A percentile compares a stretch with the other conserved stretches of the same genome.
phyloP scores from a whole-genome alignment of 92 coral and sea anemone species.

The Epizoanthus stellaris region DNA sequence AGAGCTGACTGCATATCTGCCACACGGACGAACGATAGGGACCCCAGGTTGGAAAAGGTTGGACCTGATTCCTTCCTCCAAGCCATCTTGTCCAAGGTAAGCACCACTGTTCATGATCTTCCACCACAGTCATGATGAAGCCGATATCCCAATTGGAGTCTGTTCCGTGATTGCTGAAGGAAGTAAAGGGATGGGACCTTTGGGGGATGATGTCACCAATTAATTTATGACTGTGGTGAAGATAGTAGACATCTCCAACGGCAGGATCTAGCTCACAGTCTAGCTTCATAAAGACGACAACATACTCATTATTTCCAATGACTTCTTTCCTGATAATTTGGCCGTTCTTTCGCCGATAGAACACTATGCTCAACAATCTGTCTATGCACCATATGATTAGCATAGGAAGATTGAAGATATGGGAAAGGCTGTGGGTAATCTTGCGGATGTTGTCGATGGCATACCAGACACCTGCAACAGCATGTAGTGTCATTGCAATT shows the following conservation, averaged over 20 bases:
- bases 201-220: slow-evolving; percentile 33
- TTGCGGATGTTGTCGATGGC: slow-evolving; percentile 56
- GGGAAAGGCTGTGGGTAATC: slow-evolving; percentile 55
- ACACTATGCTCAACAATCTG: slow-evolving; percentile 35
- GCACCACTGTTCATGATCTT: slow-evolving; percentile 37
- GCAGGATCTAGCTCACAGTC: background rate
- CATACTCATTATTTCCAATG: slow-evolving; percentile 51
- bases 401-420: slow-evolving; percentile 44
- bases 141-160: slow-evolving; percentile 55
- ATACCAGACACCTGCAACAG: slow-evolving; percentile 52
- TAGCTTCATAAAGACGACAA: slow-evolving; percentile 39
- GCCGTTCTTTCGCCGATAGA: slow-evolving; percentile 42
- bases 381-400: slow-evolving; percentile 53
- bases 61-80: background rate
- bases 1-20: slow-evolving; percentile 18
- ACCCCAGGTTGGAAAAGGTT: slow-evolving; percentile 30
- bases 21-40: slow-evolving; percentile 55
- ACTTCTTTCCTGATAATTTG: slow-evolving; percentile 28
- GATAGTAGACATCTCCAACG: slow-evolving; percentile 54
- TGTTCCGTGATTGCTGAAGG: slow-evolving; percentile 32
- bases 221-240: slow-evolving; percentile 13
- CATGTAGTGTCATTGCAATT: slow-evolving; percentile 45
- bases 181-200: slow-evolving; percentile 53
- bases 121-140: slow-evolving; percentile 37
- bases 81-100: slow-evolving; percentile 53